These are phyloP conservation scores for Eubasilissa regina DNA, from an alignment of 1,140 invertebrate genomes.

Conservation along the genomic window DNA sequence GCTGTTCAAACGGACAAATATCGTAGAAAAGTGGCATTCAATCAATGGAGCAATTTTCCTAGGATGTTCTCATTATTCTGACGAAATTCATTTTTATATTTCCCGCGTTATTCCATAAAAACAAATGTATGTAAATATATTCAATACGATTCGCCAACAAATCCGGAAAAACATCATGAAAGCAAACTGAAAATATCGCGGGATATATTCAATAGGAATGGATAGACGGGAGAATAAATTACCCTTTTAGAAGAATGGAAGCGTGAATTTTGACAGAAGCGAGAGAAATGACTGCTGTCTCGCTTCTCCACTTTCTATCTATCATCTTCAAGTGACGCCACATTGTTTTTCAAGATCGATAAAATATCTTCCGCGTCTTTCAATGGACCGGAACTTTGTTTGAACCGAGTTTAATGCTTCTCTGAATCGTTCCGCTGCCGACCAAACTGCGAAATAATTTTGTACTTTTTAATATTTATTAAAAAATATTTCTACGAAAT, in stretches of 20 bases:
- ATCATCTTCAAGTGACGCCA: slow-evolving; percentile 26
- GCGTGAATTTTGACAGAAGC: slow-evolving; percentile 27
- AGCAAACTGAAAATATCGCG: slow-evolving; percentile 34
- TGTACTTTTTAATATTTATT: too few species aligned
- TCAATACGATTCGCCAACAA: slow-evolving; percentile 38
- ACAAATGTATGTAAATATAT: slow-evolving; percentile 38
- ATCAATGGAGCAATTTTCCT: slow-evolving; percentile 8
- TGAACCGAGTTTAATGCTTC: too few species aligned
- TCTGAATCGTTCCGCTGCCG: too few species aligned
- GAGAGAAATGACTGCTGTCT: slow-evolving; percentile 25
- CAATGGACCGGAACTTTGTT: too few species aligned
- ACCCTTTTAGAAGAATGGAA: slow-evolving; percentile 39
- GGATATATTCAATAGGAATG: slow-evolving; percentile 25
- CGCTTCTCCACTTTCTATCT: slow-evolving; percentile 19
- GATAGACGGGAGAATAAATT: slow-evolving; percentile 39
- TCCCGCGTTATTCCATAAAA: slow-evolving; percentile 26
- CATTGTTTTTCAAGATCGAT: slow-evolving; percentile 30
- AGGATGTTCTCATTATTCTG: slow-evolving; percentile 22
- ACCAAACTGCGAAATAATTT: too few species aligned
- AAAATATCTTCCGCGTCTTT: slow-evolving; percentile 3
- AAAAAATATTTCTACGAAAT: too few species aligned
- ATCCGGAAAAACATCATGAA: slow-evolving; percentile 32
- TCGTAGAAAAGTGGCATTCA: not conserved
- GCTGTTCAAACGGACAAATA: slow-evolving; percentile 11
- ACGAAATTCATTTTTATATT: slow-evolving; percentile 29